Evolutionary conservation across 2,797 vertebrate genomes (phyloP).

Genomic region (Sandelia bainsii): DNA sequence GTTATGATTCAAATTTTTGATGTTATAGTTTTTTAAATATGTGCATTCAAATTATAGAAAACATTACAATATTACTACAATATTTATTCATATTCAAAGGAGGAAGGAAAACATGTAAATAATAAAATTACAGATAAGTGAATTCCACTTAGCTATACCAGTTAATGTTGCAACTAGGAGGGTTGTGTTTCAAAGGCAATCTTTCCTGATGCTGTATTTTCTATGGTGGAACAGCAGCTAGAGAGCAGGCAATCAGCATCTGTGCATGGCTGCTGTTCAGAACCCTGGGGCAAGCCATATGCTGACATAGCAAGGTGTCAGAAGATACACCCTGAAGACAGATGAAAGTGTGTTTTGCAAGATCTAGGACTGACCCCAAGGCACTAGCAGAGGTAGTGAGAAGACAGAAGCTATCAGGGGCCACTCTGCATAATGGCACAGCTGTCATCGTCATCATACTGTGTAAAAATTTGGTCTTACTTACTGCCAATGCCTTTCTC

Average conservation of each 20-base stretch:
- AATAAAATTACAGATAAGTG: not conserved
- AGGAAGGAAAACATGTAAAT: too few relatives aligned
- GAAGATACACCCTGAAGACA: conserved; percentile 63
- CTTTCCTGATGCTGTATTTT: conserved; percentile 31
- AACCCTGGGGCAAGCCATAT: conserved; percentile 64
- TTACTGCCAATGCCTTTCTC: conserved; percentile 22
- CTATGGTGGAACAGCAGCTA: conserved; percentile 17
- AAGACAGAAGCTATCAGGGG: conserved; percentile 46
- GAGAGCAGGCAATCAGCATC: conserved; percentile 38
- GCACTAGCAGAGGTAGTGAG: conserved; percentile 57
- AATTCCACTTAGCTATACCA: not conserved
- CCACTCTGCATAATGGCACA: conserved; percentile 48
- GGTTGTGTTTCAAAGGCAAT: conserved; percentile 20
- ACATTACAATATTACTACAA: too few relatives aligned
- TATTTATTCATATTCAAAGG: too few relatives aligned
- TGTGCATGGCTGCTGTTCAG: conserved; percentile 65
- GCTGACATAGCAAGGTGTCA: conserved; percentile 75
- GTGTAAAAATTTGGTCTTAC: conserved; percentile 30
- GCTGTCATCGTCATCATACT: conserved; percentile 46
- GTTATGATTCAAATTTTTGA: too few relatives aligned
- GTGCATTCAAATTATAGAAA: too few relatives aligned
- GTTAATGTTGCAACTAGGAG: not conserved
- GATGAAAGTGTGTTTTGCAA: conserved; percentile 68
- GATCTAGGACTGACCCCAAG: conserved; percentile 56
- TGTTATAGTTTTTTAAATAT: not conserved